Conservation (phyloP, 1,140 invertebrate genomes). For the Scaptomyza pallida region DNA sequence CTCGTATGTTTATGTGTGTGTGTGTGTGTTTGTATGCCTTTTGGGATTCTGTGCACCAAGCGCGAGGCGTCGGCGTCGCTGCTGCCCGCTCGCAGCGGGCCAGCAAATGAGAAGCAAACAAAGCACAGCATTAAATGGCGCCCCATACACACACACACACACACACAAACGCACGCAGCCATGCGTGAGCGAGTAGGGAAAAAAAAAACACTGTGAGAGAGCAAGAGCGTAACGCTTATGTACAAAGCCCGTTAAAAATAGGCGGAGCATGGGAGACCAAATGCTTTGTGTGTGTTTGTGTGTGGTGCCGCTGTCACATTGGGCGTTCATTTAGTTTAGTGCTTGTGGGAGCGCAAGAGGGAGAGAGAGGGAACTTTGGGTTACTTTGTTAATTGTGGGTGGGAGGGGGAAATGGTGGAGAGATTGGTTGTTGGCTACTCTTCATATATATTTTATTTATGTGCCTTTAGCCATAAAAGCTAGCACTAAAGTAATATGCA, state of each 20-base stretch:
- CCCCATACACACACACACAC: conserved; percentile 47
- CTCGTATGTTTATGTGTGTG: conserved; percentile 15
- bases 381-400: conserved; percentile 44
- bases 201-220: conserved; percentile 22
- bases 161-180: conserved; percentile 38
- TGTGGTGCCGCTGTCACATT: conserved; percentile 46
- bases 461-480: too few relatives aligned
- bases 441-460: conserved; percentile 60
- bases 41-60: conserved; percentile 68
- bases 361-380: too few relatives aligned
- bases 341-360: conserved; percentile 19
- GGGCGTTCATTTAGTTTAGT: conserved; percentile 36
- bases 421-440: conserved; percentile 8
- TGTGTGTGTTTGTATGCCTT: conserved; percentile 48
- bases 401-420: not conserved
- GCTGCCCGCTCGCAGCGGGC: conserved; percentile 23
- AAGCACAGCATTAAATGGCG: conserved; percentile 71
- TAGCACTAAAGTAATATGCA: conserved; percentile 49
- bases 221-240: conserved; percentile 25
- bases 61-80: conserved; percentile 37
- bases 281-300: too few relatives aligned
- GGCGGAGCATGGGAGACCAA: conserved; percentile 71
- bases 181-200: conserved; percentile 47
- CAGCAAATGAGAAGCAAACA: conserved; percentile 72
- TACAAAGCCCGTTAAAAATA: conserved; percentile 54